These are phyloP conservation scores for Megalopta genalis DNA, from an alignment of 1,140 invertebrate species.

Conservation along the genomic window DNA sequence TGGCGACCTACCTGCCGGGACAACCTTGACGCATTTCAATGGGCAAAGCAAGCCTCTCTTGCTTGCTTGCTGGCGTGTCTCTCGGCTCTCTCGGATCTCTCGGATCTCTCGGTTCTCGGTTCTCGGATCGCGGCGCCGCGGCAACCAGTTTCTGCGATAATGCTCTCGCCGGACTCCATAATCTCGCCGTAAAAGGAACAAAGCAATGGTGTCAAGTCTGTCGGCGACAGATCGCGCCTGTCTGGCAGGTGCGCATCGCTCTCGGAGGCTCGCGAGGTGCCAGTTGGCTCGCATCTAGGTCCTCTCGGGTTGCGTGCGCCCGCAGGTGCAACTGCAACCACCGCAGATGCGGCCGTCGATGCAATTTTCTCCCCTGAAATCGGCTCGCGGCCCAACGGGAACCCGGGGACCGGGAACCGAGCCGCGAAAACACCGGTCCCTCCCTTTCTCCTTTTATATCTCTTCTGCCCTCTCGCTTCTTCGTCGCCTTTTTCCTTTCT, in stretches of 20 bases:
- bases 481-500: too few relatives aligned
- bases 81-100: too few relatives aligned
- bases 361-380: constrained; percentile 37
- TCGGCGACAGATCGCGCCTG: constrained; percentile 34
- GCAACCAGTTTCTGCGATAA: constrained; percentile 63
- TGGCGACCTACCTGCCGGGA: constrained; percentile 53
- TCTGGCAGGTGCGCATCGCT: constrained; percentile 31
- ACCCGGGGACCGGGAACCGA: neutral
- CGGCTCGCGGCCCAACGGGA: neutral
- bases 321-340: constrained; percentile 43
- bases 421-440: neutral
- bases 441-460: too few relatives aligned
- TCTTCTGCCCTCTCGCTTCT: too few relatives aligned
- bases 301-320: constrained; percentile 10
- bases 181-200: constrained; percentile 64
- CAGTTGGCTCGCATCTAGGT: neutral
- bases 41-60: constrained; percentile 27
- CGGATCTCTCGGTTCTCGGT: constrained; percentile 38
- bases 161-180: constrained; percentile 53
- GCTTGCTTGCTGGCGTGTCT: too few relatives aligned
- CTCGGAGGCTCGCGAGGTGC: neutral
- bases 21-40: constrained; percentile 62
- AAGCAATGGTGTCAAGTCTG: constrained; percentile 64
- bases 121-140: constrained; percentile 18
- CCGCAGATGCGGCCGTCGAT: constrained; percentile 9